Evolutionary conservation across 2,797 vertebrate species (phyloP).

Genomic region (Remorina albescens): DNA sequence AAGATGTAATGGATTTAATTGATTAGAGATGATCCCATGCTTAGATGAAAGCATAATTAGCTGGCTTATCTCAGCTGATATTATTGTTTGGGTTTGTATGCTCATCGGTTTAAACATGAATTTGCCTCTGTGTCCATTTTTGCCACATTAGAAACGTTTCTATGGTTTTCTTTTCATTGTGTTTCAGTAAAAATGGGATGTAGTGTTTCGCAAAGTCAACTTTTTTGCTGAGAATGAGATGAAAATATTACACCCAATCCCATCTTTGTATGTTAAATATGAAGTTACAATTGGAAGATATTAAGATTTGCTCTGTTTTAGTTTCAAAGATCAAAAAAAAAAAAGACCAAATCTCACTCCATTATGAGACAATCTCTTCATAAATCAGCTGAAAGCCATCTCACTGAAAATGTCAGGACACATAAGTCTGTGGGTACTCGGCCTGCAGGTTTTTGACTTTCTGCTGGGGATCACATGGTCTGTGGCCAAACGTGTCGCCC

Average conservation of each 20-base stretch:
- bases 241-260: not conserved
- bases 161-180: not conserved
- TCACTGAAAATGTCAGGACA: constrained; percentile 22
- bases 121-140: not conserved
- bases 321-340: constrained; percentile 4
- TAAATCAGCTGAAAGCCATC: not conserved
- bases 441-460: constrained; percentile 32
- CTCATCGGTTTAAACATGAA: not conserved
- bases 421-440: constrained; percentile 5
- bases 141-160: not conserved
- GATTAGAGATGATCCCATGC: constrained; percentile 30
- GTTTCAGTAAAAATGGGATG: not conserved
- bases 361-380: not conserved
- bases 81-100: constrained; percentile 18
- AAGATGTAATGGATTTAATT: constrained; percentile 21
- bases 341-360: not conserved
- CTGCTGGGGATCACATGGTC: constrained; percentile 21
- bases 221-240: not conserved
- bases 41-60: constrained; percentile 9
- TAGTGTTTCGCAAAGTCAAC: not conserved
- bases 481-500: constrained; percentile 35
- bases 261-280: not conserved
- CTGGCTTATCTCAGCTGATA: constrained; percentile 7
- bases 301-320: not conserved
- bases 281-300: not conserved